Percentiles rank a stretch among this genome's conserved stretches.
These are phyloP conservation scores for Macrostomum lignano DNA, from an alignment of 1,140 invertebrate species.

Conservation along the genomic window DNA sequence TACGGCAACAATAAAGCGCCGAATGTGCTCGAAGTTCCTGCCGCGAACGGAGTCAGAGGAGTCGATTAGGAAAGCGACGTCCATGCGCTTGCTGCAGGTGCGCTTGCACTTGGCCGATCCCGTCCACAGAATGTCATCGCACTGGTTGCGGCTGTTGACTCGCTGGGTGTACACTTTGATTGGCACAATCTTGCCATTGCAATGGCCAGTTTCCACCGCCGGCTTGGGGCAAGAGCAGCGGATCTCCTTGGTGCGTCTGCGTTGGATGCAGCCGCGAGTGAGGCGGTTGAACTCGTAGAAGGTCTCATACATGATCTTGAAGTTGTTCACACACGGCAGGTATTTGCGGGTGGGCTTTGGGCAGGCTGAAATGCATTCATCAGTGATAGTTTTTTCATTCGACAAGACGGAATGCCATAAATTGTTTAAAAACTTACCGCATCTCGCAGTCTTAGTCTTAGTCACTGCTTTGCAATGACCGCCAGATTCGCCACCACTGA, in stretches of 20 bases:
- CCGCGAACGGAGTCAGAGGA: background rate
- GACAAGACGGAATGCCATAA: too few relatives aligned
- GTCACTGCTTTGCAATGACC: too few relatives aligned
- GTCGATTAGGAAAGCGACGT: conserved; percentile 1
- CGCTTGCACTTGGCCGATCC: conserved; percentile 1
- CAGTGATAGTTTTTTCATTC: too few relatives aligned
- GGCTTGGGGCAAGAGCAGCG: conserved; percentile 1
- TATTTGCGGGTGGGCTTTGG: background rate
- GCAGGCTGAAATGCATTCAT: background rate
- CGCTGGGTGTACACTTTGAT: background rate
- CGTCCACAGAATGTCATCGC: background rate
- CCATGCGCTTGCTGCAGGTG: conserved; percentile 1
- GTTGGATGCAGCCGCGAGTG: background rate
- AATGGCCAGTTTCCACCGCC: background rate
- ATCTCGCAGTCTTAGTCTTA: too few relatives aligned
- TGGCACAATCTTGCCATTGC: background rate
- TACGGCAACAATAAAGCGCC: conserved; percentile 2
- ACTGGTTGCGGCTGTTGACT: background rate
- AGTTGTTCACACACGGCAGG: conserved; percentile 1
- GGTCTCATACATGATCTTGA: background rate
- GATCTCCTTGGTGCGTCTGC: background rate
- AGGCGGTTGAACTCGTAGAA: conserved; percentile 1
- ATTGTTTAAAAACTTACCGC: too few relatives aligned
- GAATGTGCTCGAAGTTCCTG: background rate
- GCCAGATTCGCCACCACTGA: too few relatives aligned